Evolutionary conservation across 2,113 vertebrate genomes (phyloP), one percentile per base, ranked within the genome.

Genomic region (Thamnaconus septentrionalis): DNA sequence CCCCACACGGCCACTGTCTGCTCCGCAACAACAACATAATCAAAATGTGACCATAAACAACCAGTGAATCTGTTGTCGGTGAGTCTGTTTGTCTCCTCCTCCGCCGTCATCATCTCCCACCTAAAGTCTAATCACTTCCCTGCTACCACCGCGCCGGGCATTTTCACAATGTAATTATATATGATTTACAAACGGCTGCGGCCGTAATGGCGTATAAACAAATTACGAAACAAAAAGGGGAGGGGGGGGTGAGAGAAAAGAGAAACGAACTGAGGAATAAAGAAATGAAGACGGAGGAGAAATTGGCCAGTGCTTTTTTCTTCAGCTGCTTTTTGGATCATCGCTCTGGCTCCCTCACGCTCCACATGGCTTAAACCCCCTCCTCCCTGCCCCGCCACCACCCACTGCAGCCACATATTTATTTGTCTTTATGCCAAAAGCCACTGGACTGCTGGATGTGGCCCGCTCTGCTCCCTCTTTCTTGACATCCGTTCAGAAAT

Each of bases 161-260:
- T 83, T 31, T 31, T 87, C 69, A 56, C 52, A 64, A 76, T 78
- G 82, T 87, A 87, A 88, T 91, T 91, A 83, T 75, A 87, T 87
- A 78, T 86, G 79, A 89, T 88, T 86, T 87, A 81, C 82, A 84
- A 87, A 89, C 81, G 89, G 85, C 85, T 89, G 83, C 83, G 81
- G 77, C 80, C 64, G 75, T 84, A 84, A 82, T 79, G 75, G 74
- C 59, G 78, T 81, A 79, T 83, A 85, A 86, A 86, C 76, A 85
- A 85, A 83, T 88, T 80, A 85, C 62, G 65, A 55, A 75, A 75
- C 1, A 55, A 76, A 68, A 67, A 64, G 9, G 47, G 47, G 47
- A 3, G 7, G 10, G 8, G 40, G 12, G 12, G 12, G 12, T 11
- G 31, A 40, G 39, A 39, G 5, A 41, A n/a, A 5, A 41, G 49